phyloP scores from a whole-genome alignment of 2,113 vertebrate species.

The Coturnix japonica region DNA sequence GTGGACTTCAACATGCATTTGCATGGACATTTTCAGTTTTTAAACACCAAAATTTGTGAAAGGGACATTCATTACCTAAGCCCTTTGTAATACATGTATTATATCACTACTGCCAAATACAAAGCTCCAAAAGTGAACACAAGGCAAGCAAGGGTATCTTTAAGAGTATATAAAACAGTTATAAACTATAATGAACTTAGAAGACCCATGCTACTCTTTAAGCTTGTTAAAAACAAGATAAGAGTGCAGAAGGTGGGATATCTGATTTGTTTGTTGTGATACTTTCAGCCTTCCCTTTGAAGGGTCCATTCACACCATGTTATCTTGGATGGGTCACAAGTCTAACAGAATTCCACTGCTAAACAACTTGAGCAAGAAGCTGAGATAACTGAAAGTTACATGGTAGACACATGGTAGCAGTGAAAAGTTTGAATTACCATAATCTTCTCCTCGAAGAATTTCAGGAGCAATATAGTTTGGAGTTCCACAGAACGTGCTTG shows the following conservation, averaged over 20 bases:
- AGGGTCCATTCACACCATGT: not conserved
- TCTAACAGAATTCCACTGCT: not conserved
- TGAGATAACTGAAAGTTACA: not conserved
- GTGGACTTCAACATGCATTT: not conserved
- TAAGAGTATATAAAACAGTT: not conserved
- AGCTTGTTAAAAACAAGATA: not conserved
- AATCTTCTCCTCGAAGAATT: conserved; percentile 97
- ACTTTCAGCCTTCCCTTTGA: not conserved
- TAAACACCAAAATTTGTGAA: not conserved
- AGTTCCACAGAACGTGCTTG: conserved; percentile 98
- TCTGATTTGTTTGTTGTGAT: not conserved
- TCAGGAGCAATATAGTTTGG: conserved; percentile 99
- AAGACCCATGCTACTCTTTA: not conserved
- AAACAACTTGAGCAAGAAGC: not conserved
- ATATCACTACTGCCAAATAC: not conserved
- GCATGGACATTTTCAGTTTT: not conserved
- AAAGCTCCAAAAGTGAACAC: not conserved
- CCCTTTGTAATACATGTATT: not conserved
- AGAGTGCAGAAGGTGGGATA: not conserved
- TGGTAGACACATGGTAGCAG: not conserved
- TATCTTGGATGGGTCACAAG: not conserved
- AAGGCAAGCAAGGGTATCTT: not conserved
- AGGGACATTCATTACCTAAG: not conserved
- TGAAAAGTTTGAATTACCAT: conserved; percentile 82
- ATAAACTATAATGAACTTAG: not conserved